phyloP scores from a whole-genome alignment of 2,888 invertebrate species.

The Monochamus alternatus region DNA sequence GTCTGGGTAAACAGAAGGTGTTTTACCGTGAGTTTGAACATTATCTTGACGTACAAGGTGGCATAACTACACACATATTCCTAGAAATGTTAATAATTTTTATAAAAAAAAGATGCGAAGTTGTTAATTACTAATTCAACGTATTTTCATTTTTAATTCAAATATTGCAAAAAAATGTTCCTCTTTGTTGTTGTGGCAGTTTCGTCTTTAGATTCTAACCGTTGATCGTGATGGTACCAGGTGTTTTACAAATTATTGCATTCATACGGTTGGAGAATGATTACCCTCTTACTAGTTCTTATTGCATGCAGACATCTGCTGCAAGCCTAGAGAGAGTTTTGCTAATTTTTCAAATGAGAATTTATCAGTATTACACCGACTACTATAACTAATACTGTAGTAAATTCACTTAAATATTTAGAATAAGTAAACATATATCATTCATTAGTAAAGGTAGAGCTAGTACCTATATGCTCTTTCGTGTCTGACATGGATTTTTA shows the following conservation, averaged over 20 bases:
- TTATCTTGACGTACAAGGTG: not conserved
- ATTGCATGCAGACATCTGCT: not conserved
- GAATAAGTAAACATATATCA: too few relatives aligned
- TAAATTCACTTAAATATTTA: too few relatives aligned
- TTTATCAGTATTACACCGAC: too few relatives aligned
- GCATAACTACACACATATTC: not conserved
- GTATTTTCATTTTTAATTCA: too few relatives aligned
- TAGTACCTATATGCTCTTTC: too few relatives aligned
- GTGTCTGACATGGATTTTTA: too few relatives aligned
- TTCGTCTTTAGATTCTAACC: constrained; percentile 3
- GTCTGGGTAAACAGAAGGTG: constrained; percentile 1
- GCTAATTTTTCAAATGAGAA: too few relatives aligned
- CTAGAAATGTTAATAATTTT: too few relatives aligned
- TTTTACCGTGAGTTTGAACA: not conserved
- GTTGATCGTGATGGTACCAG: constrained; percentile 33
- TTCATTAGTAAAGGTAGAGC: too few relatives aligned
- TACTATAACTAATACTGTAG: too few relatives aligned
- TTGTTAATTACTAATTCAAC: too few relatives aligned
- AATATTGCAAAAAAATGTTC: not conserved
- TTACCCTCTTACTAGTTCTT: not conserved
- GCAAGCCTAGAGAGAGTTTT: not conserved
- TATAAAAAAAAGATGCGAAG: too few relatives aligned
- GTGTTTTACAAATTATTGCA: constrained; percentile 24
- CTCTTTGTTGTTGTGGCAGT: not conserved
- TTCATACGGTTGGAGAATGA: constrained; percentile 17